Evolutionary conservation across 1,140 invertebrate species (phyloP), one percentile per base, ranked within the genome.

Genomic region (Venustaconcha ellipsiformis): DNA sequence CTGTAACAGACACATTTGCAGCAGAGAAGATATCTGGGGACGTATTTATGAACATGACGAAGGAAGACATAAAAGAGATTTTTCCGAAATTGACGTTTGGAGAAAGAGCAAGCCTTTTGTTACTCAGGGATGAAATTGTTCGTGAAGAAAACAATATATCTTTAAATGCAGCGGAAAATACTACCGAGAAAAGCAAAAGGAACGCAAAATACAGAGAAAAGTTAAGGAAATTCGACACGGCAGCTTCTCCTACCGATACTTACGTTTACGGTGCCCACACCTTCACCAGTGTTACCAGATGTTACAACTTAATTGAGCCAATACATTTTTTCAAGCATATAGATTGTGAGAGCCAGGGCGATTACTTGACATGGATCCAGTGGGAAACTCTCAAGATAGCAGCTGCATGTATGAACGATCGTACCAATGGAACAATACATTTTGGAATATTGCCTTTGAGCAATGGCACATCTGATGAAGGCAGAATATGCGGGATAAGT

Each of bases 391-490:
- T 78, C 30, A 57, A 66, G 23, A 82, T 84, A 79, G 63, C 70
- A 26, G 76, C 81, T 59, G 81, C 83, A 12, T 84, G 81, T 70
- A 66, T 84, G 48, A 82, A 80, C 67, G 72, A 78, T 18, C 77
- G 83, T 57, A 78, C 69, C 37, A 81, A 84, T 75, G 83, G 83
- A 6, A 84, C 81, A 15, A 79, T 82, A 4, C 78, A 84, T 62
- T 79, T 84, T 73, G 83, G 83, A 56, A 76, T 84, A 15, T 66
- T 65, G 20, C 67, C 59, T 48, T 55, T 69, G 55, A 58, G 65
- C n/a, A 73, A 14, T 58, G 72, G 64, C 14, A 70, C 23, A 14
- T 72, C 60, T 57, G 18, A 69, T 20, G 67, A 78, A 64, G 83
- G 83, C n/a, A 68, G 80, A 65, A 69, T 84, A 15, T 55, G 73